phyloP scores from a whole-genome alignment of 2,888 invertebrate genomes.

The Brassicogethes aeneus region DNA sequence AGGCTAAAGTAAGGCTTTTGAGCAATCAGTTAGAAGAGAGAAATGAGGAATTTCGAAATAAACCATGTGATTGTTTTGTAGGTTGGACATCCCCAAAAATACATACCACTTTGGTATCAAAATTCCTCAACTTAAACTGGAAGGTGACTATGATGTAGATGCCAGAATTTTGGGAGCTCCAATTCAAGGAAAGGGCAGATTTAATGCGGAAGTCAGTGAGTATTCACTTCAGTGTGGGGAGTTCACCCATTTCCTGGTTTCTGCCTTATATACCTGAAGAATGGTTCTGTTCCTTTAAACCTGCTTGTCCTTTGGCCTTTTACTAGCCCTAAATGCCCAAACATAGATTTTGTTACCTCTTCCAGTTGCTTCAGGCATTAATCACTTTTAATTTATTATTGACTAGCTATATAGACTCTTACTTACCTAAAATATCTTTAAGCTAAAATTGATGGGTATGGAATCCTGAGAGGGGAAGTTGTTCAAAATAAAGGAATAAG shows the following conservation, averaged over 20 bases:
- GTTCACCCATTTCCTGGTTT: too few relatives aligned
- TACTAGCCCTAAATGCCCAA: too few relatives aligned
- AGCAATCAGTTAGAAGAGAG: too few relatives aligned
- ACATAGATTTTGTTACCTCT: not conserved
- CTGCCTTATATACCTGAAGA: too few relatives aligned
- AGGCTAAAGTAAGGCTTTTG: slow-evolving; percentile 34
- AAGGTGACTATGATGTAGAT: slow-evolving; percentile 52
- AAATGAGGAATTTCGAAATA: too few relatives aligned
- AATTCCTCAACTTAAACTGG: not conserved
- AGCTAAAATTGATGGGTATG: slow-evolving; percentile 45
- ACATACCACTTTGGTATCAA: not conserved
- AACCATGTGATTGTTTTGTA: too few relatives aligned
- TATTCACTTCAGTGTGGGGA: too few relatives aligned
- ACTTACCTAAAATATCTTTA: too few relatives aligned
- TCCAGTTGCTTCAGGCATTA: not conserved
- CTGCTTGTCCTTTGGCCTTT: too few relatives aligned
- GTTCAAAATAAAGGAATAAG: slow-evolving; percentile 40
- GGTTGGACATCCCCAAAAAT: not conserved
- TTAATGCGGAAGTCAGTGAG: slow-evolving; percentile 7
- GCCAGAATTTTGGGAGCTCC: slow-evolving; percentile 48
- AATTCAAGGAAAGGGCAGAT: slow-evolving; percentile 41
- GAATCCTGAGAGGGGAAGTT: slow-evolving; percentile 36
- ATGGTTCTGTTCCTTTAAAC: too few relatives aligned
- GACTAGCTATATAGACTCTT: too few relatives aligned
- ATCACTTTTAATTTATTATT: not conserved